phyloP scores from a whole-genome alignment of 1,140 invertebrate genomes.

The Trinorchestia longiramus region DNA sequence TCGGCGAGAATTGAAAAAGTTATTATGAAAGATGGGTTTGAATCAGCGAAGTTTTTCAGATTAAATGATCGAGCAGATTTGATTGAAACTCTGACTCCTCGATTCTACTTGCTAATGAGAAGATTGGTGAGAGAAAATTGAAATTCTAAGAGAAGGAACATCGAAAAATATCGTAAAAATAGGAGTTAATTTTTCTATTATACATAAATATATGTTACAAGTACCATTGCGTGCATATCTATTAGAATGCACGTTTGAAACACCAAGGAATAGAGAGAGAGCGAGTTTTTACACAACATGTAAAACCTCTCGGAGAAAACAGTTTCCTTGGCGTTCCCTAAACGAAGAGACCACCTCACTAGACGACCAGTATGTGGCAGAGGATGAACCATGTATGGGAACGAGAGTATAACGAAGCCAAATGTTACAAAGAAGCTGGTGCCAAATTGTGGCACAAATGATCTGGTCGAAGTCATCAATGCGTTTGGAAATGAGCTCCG shows the following conservation, averaged over 20 bases:
- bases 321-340: not conserved
- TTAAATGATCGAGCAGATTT: conserved; percentile 1
- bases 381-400: not conserved
- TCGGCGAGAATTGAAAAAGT: not conserved
- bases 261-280: not conserved
- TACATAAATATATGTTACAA: not conserved
- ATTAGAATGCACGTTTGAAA: too few relatives aligned
- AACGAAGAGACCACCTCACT: not conserved
- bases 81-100: not conserved
- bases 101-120: not conserved
- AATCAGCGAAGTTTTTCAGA: not conserved
- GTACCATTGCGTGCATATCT: too few relatives aligned
- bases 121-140: not conserved
- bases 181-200: not conserved
- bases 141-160: not conserved
- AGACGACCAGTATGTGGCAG: not conserved
- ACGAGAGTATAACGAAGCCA: not conserved
- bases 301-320: not conserved
- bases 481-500: not conserved
- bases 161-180: not conserved
- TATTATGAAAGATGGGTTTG: conserved; percentile 9
- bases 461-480: not conserved
- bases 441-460: conserved; percentile 9
- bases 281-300: not conserved
- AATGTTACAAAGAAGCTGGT: conserved; percentile 19